Evolutionary conservation across 2,113 vertebrate genomes (phyloP).

Genomic region (Shinisaurus crocodilurus): DNA sequence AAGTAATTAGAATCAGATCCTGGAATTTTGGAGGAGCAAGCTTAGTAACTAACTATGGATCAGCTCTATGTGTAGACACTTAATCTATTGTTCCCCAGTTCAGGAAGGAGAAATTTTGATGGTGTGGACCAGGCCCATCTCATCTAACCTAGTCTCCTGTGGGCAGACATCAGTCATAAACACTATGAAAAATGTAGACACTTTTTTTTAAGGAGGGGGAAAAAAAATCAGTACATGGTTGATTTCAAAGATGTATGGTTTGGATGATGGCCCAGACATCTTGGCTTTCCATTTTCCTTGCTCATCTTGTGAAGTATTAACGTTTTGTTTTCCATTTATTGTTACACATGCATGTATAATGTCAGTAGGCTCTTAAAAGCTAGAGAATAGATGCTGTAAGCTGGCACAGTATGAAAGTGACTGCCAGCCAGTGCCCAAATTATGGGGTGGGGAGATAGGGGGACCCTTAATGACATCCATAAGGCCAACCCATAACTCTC

Average conservation of each 20-base stretch:
- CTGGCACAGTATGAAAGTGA: neutral
- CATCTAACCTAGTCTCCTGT: constrained; percentile 65
- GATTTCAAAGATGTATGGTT: constrained; percentile 73
- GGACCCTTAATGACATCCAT: neutral
- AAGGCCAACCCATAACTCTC: neutral
- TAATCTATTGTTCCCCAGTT: constrained; percentile 34
- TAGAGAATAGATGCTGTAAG: neutral
- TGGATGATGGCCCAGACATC: constrained; percentile 64
- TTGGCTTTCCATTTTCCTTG: constrained; percentile 62
- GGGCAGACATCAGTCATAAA: constrained; percentile 67
- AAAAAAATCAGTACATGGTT: constrained; percentile 8
- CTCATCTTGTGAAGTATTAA: constrained; percentile 58
- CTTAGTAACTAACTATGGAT: constrained; percentile 28
- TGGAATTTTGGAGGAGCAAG: constrained; percentile 23
- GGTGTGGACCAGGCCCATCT: constrained; percentile 40
- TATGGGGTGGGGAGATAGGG: too few relatives aligned
- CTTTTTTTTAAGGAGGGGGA: constrained; percentile 38
- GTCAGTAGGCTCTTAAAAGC: constrained; percentile 17
- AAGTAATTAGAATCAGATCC: constrained; percentile 69
- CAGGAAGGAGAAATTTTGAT: constrained; percentile 52
- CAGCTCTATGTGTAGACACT: constrained; percentile 47
- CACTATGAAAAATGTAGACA: constrained; percentile 62
- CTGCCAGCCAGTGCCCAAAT: neutral
- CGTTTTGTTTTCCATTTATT: constrained; percentile 38
- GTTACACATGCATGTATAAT: constrained; percentile 4